Conservation (phyloP, 2,797 vertebrate species). For the Falco columbarius region DNA sequence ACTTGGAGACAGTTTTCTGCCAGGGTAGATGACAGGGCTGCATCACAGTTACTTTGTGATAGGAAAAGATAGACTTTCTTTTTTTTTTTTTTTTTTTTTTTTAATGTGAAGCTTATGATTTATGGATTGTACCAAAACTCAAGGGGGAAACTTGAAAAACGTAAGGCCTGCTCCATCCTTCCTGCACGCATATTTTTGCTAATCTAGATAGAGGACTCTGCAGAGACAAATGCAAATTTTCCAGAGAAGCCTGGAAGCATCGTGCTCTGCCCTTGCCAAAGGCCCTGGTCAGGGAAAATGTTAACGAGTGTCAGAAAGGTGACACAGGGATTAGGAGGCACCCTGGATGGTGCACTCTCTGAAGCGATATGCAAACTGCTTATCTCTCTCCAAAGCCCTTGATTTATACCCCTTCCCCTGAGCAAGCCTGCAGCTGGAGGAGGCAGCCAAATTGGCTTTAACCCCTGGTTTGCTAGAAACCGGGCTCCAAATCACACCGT, state of each 20-base stretch:
- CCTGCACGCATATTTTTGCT: neutral
- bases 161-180: neutral
- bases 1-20: neutral
- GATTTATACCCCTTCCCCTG: neutral
- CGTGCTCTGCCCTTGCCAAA: neutral
- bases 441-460: neutral
- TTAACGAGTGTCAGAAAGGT: neutral
- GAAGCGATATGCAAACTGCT: neutral
- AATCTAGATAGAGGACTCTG: neutral
- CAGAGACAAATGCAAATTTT: neutral
- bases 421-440: neutral
- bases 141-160: neutral
- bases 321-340: neutral
- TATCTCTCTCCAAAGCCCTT: neutral
- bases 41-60: neutral
- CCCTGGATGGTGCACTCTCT: neutral
- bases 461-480: neutral
- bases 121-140: neutral
- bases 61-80: neutral
- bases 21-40: neutral
- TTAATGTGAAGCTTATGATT: neutral
- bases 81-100: neutral
- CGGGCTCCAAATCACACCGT: accelerated
- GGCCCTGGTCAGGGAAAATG: neutral
- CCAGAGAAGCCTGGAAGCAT: neutral